A percentile compares a stretch with the other conserved stretches of the same genome.
Conservation (phyloP, 1,140 invertebrate species). For the Sycophila sp. region DNA sequence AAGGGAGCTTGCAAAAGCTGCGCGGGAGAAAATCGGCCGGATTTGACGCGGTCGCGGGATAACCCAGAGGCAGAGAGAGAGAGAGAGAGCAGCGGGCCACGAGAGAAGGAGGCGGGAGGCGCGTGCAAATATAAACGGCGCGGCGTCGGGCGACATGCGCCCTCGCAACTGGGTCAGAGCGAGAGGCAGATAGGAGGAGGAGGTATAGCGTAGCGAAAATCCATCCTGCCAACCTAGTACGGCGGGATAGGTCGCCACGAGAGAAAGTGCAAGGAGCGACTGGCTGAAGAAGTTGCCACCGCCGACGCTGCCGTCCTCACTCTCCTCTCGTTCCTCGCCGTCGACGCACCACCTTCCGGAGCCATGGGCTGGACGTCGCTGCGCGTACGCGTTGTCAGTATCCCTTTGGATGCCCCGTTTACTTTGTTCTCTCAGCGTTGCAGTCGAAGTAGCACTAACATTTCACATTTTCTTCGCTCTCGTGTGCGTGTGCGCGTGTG, state of each 20-base stretch:
- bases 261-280: conserved; percentile 44
- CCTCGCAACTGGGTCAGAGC: conserved; percentile 57
- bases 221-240: conserved; percentile 52
- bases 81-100: neutral
- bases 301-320: conserved; percentile 34
- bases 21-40: too few relatives aligned
- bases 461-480: neutral
- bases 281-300: conserved; percentile 27
- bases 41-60: too few relatives aligned
- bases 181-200: conserved; percentile 13
- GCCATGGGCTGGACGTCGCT: conserved; percentile 64
- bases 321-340: conserved; percentile 45
- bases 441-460: neutral
- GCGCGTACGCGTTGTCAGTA: conserved; percentile 63
- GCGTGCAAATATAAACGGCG: too few relatives aligned
- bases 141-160: conserved; percentile 51
- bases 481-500: neutral
- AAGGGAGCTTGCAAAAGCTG: too few relatives aligned
- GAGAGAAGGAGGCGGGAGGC: neutral
- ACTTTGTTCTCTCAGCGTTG: neutral
- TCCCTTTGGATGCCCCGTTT: too few relatives aligned
- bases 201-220: conserved; percentile 46
- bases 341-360: conserved; percentile 51
- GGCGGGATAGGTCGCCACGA: conserved; percentile 57
- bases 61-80: too few relatives aligned